These are phyloP conservation scores for Palloptera scutellata DNA, from an alignment of 2,888 invertebrate species.

Conservation along the genomic window DNA sequence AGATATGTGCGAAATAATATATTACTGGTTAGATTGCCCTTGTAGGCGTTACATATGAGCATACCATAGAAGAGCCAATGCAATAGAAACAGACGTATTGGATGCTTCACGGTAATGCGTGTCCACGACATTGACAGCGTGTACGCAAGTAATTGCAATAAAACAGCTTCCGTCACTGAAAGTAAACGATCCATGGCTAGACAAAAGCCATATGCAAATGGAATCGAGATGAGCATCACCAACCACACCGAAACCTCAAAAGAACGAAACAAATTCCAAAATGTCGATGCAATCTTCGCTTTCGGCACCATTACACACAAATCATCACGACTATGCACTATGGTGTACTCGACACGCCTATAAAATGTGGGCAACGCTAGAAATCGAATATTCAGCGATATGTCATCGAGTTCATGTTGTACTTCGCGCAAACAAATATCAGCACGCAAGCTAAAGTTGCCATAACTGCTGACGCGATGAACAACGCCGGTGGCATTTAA, in stretches of 20 bases:
- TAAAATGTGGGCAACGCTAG: conserved; percentile 65
- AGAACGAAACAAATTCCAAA: conserved; percentile 63
- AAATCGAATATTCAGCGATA: conserved; percentile 68
- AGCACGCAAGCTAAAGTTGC: conserved; percentile 40
- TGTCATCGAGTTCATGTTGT: conserved; percentile 58
- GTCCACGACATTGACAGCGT: conserved; percentile 50
- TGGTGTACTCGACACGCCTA: conserved; percentile 67
- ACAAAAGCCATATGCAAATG: conserved; percentile 48
- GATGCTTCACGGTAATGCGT: conserved; percentile 36
- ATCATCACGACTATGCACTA: conserved; percentile 67
- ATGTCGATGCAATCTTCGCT: conserved; percentile 65
- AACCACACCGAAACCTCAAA: conserved; percentile 56
- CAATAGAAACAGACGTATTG: conserved; percentile 51
- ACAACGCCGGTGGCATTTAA: conserved; percentile 66
- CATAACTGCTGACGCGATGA: conserved; percentile 42
- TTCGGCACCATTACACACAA: conserved; percentile 69
- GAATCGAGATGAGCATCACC: conserved; percentile 43
- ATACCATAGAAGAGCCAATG: conserved; percentile 59
- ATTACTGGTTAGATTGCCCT: conserved; percentile 60
- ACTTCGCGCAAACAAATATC: conserved; percentile 54
- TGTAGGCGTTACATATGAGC: conserved; percentile 58
- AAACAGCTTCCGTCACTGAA: conserved; percentile 27
- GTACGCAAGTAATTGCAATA: conserved; percentile 48
- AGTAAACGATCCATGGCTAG: conserved; percentile 35
- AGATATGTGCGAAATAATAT: conserved; percentile 54